A percentile compares a stretch with the other conserved stretches of the same genome.
Conservation (phyloP, 2,888 invertebrate species). For the Rhagophthalmus giganteus region DNA sequence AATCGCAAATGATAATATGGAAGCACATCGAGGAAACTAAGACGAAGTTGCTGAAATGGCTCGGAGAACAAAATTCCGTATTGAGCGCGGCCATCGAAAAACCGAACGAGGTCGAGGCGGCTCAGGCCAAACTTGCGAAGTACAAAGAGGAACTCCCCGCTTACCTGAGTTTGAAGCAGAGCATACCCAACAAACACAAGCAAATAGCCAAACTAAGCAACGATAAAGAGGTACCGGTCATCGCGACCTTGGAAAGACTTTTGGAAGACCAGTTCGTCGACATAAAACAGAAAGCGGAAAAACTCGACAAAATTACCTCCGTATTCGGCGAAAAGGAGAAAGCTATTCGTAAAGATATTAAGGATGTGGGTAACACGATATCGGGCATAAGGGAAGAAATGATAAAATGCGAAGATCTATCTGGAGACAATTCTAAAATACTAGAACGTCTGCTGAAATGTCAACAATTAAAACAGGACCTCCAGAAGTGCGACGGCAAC, state of each 20-base stretch:
- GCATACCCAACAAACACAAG: constrained; percentile 76
- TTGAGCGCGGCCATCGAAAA: constrained; percentile 76
- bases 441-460: constrained; percentile 77
- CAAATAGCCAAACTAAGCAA: constrained; percentile 78
- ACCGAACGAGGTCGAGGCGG: constrained; percentile 78
- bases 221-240: constrained; percentile 69
- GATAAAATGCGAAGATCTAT: constrained; percentile 87
- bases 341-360: constrained; percentile 71
- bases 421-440: constrained; percentile 84
- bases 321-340: constrained; percentile 76
- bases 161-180: constrained; percentile 74
- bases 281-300: constrained; percentile 71
- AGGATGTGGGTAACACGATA: constrained; percentile 69
- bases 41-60: constrained; percentile 81
- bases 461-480: constrained; percentile 69
- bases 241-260: constrained; percentile 67
- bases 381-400: constrained; percentile 78
- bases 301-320: constrained; percentile 72
- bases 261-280: constrained; percentile 77
- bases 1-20: constrained; percentile 91
- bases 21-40: constrained; percentile 87
- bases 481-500: constrained; percentile 69
- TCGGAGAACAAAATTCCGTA: constrained; percentile 77
- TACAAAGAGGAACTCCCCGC: constrained; percentile 85
- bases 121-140: constrained; percentile 75